A percentile compares a stretch with the other conserved stretches of the same genome.
Conservation (phyloP, 2,888 invertebrate species). For the Muschampia plurimacula region DNA sequence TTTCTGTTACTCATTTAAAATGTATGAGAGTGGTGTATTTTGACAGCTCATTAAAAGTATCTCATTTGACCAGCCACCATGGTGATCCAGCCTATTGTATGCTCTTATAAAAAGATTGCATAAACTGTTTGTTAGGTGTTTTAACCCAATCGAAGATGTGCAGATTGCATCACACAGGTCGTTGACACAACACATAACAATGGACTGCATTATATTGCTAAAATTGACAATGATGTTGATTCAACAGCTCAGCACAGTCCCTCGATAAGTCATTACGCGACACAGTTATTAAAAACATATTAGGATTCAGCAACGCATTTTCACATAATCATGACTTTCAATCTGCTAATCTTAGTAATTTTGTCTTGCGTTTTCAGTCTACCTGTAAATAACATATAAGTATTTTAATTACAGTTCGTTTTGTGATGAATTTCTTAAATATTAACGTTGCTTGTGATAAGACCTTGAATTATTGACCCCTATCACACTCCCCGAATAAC, state of each 20-base stretch:
- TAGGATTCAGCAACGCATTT: constrained; percentile 16
- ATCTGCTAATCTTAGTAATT: constrained; percentile 13
- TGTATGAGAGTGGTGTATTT: no score
- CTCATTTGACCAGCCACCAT: no score
- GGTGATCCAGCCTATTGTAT: no score
- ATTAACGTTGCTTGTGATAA: no score
- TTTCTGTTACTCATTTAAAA: no score
- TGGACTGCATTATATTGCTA: constrained; percentile 6
- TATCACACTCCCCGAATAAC: no score
- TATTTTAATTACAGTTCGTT: not conserved
- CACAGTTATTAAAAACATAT: constrained; percentile 34
- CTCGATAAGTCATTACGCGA: constrained; percentile 20
- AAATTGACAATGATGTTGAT: constrained; percentile 35
- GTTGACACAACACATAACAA: constrained; percentile 21
- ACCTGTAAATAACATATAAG: not conserved
- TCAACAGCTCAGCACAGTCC: constrained; percentile 4
- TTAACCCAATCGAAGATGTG: not conserved
- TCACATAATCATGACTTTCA: constrained; percentile 11
- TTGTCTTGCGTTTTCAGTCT: constrained; percentile 13
- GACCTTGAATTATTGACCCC: no score
- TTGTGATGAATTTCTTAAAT: not conserved
- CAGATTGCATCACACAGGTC: constrained; percentile 34
- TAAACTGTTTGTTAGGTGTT: not conserved
- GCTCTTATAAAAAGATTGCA: not conserved
- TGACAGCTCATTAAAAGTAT: no score